Conservation (phyloP, 1,140 invertebrate genomes). For the Cataglyphis hispanica region DNA sequence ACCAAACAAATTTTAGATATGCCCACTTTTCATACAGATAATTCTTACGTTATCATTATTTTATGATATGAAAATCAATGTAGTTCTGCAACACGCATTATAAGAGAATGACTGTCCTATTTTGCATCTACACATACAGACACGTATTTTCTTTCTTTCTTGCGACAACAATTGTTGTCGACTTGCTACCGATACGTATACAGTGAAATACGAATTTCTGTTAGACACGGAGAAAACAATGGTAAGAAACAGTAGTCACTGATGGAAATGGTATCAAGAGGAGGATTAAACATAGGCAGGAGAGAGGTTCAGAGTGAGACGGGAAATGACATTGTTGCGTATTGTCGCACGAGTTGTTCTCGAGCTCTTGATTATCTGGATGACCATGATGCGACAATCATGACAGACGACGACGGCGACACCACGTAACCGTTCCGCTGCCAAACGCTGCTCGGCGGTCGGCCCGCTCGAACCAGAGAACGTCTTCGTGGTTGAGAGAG, state of each 20-base stretch:
- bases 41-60: slow-evolving; percentile 10
- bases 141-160: slow-evolving; percentile 5
- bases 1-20: neutral
- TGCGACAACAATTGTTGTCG: neutral
- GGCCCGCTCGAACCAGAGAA: slow-evolving; percentile 76
- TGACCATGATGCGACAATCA: slow-evolving; percentile 97
- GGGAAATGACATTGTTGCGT: slow-evolving; percentile 92
- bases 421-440: slow-evolving; percentile 90
- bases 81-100: neutral
- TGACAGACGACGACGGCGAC: slow-evolving; percentile 96
- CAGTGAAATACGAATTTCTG: neutral
- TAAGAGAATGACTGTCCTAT: slow-evolving; percentile 11
- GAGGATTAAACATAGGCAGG: slow-evolving; percentile 89
- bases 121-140: neutral
- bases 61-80: neutral
- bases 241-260: slow-evolving; percentile 8
- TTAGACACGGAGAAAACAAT: slow-evolving; percentile 3
- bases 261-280: neutral
- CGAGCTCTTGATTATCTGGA: slow-evolving; percentile 96
- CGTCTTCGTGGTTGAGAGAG: slow-evolving; percentile 78
- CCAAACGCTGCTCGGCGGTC: slow-evolving; percentile 78
- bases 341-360: slow-evolving; percentile 92
- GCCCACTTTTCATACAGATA: neutral
- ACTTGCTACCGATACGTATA: neutral
- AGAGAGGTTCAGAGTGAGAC: slow-evolving; percentile 93